A percentile compares a stretch with the other conserved stretches of the same genome.
Conservation (phyloP, 2,888 invertebrate genomes). For the Lasioglossum leucozonium region DNA sequence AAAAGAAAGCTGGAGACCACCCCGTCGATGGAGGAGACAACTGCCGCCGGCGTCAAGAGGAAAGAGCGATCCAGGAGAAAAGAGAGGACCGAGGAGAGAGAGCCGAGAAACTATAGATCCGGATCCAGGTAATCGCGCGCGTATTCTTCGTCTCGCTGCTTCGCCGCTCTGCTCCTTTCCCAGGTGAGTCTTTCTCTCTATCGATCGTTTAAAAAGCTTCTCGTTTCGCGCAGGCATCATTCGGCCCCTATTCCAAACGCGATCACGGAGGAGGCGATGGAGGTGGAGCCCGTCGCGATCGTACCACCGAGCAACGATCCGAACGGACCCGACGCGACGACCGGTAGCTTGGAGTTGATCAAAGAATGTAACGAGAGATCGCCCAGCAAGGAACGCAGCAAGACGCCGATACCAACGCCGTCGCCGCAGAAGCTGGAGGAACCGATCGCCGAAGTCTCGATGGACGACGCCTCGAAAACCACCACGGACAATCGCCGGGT, state of each 20-base stretch:
- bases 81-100: conserved; percentile 76
- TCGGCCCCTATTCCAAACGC: conserved; percentile 80
- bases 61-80: conserved; percentile 87
- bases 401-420: conserved; percentile 77
- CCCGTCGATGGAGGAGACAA: conserved; percentile 88
- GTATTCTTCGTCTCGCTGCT: not conserved
- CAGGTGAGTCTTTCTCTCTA: not conserved
- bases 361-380: conserved; percentile 84
- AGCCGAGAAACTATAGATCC: conserved; percentile 75
- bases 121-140: conserved; percentile 71
- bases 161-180: not conserved
- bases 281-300: conserved; percentile 71
- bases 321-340: conserved; percentile 77
- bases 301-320: conserved; percentile 73
- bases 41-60: conserved; percentile 83
- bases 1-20: conserved; percentile 92
- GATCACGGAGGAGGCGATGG: conserved; percentile 80
- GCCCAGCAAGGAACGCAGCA: conserved; percentile 81
- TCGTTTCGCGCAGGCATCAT: conserved; percentile 74
- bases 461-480: not conserved
- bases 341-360: conserved; percentile 84
- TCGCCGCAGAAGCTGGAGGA: conserved; percentile 1
- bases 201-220: not conserved
- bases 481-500: not conserved
- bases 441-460: not conserved